phyloP scores from a whole-genome alignment of 2,888 invertebrate species.

The Noctua janthe region DNA sequence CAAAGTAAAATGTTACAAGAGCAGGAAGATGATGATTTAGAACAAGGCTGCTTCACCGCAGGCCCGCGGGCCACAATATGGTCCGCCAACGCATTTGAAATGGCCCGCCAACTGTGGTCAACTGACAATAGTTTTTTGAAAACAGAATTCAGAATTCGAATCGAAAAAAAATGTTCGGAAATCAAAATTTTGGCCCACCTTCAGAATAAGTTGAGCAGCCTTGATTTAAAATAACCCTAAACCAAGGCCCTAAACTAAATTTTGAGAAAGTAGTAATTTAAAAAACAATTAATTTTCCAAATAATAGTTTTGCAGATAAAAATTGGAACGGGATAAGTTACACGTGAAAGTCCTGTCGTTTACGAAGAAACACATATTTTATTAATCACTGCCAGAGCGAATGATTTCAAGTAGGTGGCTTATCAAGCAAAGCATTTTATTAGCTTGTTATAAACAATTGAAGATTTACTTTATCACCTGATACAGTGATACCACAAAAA shows the following conservation, averaged over 20 bases:
- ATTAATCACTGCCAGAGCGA: neutral
- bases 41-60: too few species aligned
- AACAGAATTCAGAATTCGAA: too few species aligned
- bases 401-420: constrained; percentile 20
- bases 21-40: neutral
- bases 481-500: constrained; percentile 9
- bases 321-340: neutral
- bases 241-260: neutral
- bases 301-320: neutral
- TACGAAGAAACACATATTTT: neutral
- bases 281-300: neutral
- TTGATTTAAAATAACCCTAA: neutral
- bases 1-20: neutral
- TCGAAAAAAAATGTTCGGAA: too few species aligned
- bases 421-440: constrained; percentile 16
- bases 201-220: too few species aligned
- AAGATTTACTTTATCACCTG: neutral
- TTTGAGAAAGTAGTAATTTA: neutral
- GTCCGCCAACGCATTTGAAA: too few species aligned
- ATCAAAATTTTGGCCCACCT: too few species aligned
- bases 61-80: too few species aligned
- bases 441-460: neutral
- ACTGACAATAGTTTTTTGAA: too few species aligned
- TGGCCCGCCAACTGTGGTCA: too few species aligned
- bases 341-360: neutral